Conservation (phyloP, 2,113 vertebrate genomes). For the Accipiter cooperii region DNA sequence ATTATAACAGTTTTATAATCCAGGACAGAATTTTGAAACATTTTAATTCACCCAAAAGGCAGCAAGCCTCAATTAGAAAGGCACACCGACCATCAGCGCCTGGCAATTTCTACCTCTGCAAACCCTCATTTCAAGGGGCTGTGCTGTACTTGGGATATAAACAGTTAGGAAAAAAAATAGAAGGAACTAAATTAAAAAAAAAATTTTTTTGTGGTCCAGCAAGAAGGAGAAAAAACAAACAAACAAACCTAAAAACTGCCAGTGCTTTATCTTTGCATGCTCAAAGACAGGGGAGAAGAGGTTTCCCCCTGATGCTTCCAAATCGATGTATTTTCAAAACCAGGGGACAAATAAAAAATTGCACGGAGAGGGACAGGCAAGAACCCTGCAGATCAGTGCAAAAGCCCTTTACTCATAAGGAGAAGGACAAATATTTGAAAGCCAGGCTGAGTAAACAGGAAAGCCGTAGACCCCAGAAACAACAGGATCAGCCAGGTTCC, state of each 20-base stretch:
- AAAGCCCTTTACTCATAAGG: neutral
- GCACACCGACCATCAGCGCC: neutral
- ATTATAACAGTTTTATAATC: neutral
- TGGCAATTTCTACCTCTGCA: neutral
- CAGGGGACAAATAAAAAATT: neutral
- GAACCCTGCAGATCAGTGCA: neutral
- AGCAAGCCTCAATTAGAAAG: neutral
- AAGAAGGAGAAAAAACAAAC: neutral
- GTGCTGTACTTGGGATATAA: neutral
- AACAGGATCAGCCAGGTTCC: slow-evolving; percentile 7
- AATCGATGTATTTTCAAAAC: neutral
- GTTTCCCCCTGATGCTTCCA: neutral
- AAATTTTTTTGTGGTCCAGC: neutral
- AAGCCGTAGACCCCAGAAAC: slow-evolving; percentile 18
- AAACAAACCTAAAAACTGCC: too few relatives aligned
- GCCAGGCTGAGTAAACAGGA: slow-evolving; percentile 18
- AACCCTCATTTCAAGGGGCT: neutral
- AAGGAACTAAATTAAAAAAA: neutral
- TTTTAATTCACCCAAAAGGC: neutral
- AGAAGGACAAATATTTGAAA: slow-evolving; percentile 14
- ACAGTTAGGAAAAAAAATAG: neutral
- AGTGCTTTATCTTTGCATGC: neutral
- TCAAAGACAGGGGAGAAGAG: neutral
- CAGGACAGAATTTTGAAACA: neutral
- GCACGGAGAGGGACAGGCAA: neutral